A percentile compares a stretch with the other conserved stretches of the same genome.
Evolutionary conservation across 1,140 invertebrate genomes (phyloP).

Genomic region (Drosophila parabipectinata): DNA sequence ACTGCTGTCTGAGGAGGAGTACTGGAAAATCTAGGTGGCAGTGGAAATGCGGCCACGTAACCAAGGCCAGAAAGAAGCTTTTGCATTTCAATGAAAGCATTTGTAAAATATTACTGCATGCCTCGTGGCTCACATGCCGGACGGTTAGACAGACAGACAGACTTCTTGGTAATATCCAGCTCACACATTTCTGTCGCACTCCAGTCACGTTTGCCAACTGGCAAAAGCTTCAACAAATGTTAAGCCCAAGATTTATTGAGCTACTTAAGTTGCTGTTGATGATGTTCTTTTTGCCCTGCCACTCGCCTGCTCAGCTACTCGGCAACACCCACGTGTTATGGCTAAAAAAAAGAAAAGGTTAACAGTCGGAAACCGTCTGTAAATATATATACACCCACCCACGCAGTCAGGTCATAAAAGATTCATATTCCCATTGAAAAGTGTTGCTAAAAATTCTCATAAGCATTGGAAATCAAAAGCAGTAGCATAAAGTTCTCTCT

Average conservation of each 20-base stretch:
- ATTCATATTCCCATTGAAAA: slow-evolving; percentile 39
- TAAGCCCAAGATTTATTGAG: slow-evolving; percentile 80
- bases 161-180: slow-evolving; percentile 22
- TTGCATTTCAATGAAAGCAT: slow-evolving; percentile 66
- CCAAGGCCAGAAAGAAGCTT: slow-evolving; percentile 49
- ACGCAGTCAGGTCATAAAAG: slow-evolving; percentile 20
- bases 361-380: slow-evolving; percentile 34
- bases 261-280: slow-evolving; percentile 78
- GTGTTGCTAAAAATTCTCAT: slow-evolving; percentile 31
- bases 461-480: slow-evolving; percentile 17
- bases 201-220: slow-evolving; percentile 71
- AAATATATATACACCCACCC: slow-evolving; percentile 10
- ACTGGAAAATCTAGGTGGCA: slow-evolving; percentile 45
- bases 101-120: slow-evolving; percentile 70
- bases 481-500: slow-evolving; percentile 14
- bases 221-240: slow-evolving; percentile 73
- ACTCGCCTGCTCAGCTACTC: slow-evolving; percentile 20
- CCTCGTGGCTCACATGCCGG: slow-evolving; percentile 22
- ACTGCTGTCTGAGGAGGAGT: neutral
- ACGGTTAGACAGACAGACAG: slow-evolving; percentile 27
- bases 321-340: slow-evolving; percentile 6
- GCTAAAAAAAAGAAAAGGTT: slow-evolving; percentile 34
- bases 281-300: slow-evolving; percentile 42
- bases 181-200: slow-evolving; percentile 63
- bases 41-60: slow-evolving; percentile 40